Conservation (phyloP, 30 jellyfish, hydroid and myxozoan species). For the Rhopilema esculentum region DNA sequence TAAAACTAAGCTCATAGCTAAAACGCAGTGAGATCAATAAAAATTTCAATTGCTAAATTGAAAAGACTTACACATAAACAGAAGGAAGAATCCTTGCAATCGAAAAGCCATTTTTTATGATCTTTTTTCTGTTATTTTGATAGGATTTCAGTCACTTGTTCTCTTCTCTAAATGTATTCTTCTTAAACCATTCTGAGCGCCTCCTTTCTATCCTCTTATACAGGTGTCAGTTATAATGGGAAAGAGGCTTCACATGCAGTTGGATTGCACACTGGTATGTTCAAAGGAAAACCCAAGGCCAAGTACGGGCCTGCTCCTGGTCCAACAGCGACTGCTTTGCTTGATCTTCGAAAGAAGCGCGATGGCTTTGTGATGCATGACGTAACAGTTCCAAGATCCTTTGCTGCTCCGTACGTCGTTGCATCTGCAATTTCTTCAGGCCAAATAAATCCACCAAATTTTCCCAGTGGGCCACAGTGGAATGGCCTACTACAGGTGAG, state of each 20-base stretch:
- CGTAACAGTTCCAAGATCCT: constrained; percentile 88
- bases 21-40: too few relatives aligned
- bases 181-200: not conserved
- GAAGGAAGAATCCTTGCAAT: too few relatives aligned
- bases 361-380: constrained; percentile 96
- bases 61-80: too few relatives aligned
- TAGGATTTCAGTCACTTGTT: too few relatives aligned
- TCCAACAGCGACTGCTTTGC: constrained; percentile 91
- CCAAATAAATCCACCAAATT: constrained; percentile 66
- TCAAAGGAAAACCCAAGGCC: constrained; percentile 81
- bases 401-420: constrained; percentile 90
- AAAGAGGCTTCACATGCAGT: constrained; percentile 93
- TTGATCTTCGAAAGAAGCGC: constrained; percentile 85
- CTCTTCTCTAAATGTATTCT: too few relatives aligned
- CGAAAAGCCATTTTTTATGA: too few relatives aligned
- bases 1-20: too few relatives aligned
- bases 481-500: constrained; percentile 77
- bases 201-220: not conserved
- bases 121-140: too few relatives aligned
- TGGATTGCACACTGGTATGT: constrained; percentile 97
- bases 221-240: constrained; percentile 92
- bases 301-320: constrained; percentile 95
- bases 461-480: constrained; percentile 98
- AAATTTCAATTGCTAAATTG: too few relatives aligned
- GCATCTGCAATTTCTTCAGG: constrained; percentile 97